These are phyloP conservation scores for Mesembrinibis cayennensis DNA, from an alignment of 2,113 vertebrate genomes.

Conservation along the genomic window DNA sequence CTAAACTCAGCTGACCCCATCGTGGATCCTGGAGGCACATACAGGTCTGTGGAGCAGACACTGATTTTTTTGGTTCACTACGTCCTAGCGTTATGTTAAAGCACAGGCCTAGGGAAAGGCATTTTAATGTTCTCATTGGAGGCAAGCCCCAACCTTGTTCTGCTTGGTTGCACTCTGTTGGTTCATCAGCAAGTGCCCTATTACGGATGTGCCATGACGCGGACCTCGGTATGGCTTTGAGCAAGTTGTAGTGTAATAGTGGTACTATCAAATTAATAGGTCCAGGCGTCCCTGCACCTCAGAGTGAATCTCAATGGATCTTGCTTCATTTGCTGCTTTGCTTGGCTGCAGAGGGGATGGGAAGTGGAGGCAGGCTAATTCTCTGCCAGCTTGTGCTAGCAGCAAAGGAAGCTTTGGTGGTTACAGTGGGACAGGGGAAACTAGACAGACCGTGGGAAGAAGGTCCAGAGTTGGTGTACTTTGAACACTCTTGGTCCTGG, in stretches of 20 bases:
- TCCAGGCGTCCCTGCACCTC: not conserved
- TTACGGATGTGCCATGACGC: fast-evolving
- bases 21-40: fast-evolving
- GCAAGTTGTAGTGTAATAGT: not conserved
- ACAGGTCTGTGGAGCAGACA: not conserved
- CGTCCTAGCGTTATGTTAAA: fast-evolving
- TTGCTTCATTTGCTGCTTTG: not conserved
- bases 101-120: not conserved
- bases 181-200: not conserved
- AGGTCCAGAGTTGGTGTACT: not conserved
- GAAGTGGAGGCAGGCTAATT: not conserved
- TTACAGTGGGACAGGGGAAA: not conserved
- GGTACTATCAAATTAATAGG: not conserved
- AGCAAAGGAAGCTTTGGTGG: not conserved
- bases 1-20: not conserved
- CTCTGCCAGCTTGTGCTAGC: not conserved
- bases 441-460: not conserved
- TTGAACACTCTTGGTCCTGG: not conserved
- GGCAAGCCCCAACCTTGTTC: not conserved
- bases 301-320: not conserved
- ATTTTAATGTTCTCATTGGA: not conserved
- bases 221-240: not conserved
- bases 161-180: not conserved
- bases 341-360: not conserved
- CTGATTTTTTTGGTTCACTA: not conserved